These are phyloP conservation scores for Drosophila busckii DNA, from an alignment of 1,140 invertebrate genomes.

Conservation along the genomic window DNA sequence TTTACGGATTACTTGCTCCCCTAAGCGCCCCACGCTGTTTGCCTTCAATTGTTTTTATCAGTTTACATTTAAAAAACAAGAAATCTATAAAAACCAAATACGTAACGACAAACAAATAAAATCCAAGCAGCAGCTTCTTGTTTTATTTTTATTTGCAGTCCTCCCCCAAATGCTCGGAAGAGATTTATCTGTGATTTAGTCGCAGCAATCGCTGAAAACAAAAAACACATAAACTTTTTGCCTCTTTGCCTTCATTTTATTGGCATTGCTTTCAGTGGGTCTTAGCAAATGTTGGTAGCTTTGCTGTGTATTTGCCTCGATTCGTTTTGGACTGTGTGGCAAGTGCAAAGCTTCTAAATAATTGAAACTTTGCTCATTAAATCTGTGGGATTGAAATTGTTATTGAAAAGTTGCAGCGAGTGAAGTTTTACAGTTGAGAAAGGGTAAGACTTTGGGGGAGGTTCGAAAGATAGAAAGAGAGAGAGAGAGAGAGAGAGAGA, in stretches of 20 bases:
- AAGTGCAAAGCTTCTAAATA: slow-evolving; percentile 55
- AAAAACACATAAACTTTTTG: slow-evolving; percentile 74
- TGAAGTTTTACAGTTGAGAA: too few species aligned
- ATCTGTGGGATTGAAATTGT: slow-evolving; percentile 41
- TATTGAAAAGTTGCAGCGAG: too few species aligned
- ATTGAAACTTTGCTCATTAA: slow-evolving; percentile 76
- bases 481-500: too few species aligned
- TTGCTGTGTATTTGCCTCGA: slow-evolving; percentile 56
- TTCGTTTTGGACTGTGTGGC: slow-evolving; percentile 48
- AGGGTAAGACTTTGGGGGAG: too few species aligned
- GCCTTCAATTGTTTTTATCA: slow-evolving; percentile 77
- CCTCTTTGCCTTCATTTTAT: slow-evolving; percentile 52
- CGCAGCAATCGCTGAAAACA: slow-evolving; percentile 56
- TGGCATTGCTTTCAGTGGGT: slow-evolving; percentile 44
- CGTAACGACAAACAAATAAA: slow-evolving; percentile 66
- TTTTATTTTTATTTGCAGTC: slow-evolving; percentile 1
- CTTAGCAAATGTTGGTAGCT: neutral
- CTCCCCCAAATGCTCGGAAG: slow-evolving; percentile 28
- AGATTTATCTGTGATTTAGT: slow-evolving; percentile 74
- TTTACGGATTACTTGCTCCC: slow-evolving; percentile 62
- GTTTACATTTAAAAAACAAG: slow-evolving; percentile 62
- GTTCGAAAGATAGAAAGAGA: too few species aligned
- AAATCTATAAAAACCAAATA: slow-evolving; percentile 18
- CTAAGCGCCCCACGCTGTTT: slow-evolving; percentile 43
- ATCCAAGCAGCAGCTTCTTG: slow-evolving; percentile 39